Evolutionary conservation across 2,113 vertebrate genomes (phyloP), one percentile per base, ranked within the genome.

Genomic region (Pangasianodon hypophthalmus): DNA sequence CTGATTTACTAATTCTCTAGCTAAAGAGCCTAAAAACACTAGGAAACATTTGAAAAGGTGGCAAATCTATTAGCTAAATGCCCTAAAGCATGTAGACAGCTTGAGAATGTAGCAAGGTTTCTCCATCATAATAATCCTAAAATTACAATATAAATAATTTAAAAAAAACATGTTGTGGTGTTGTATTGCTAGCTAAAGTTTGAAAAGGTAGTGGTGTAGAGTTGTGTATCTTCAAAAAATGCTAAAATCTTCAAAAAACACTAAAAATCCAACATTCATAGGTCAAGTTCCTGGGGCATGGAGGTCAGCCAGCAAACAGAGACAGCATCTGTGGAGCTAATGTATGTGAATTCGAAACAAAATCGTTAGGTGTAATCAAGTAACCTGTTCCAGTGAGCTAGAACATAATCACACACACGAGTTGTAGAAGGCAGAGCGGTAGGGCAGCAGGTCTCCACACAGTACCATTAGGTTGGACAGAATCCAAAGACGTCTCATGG

Each of bases 291-390:
- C n/a, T 19, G 54, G 81, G 86, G 85, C 86, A 69, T 54, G 32
- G 37, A 86, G 89, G 89, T 88, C 64, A 69, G 26, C 13, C 19
- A n/a, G 44, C 84, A 88, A 84, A 84, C 32, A 83, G 86, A 90
- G 75, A 52, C 37, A 16, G 83, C 50, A 41, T 58, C 82, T 87
- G 87, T 60, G 52, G 24, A 80, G 82, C 67, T 92, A 24, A 79
- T 62, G 54, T 48, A 64, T 75, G 58, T 41, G n/a, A 62, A 37
- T 50, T 67, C 29, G 26, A 71, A 88, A 69, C 67, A 9, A 79
- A 80, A 62, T 85, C 18, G 86, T 92, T 90, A 84, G 48, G 37
- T 77, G 75, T 84, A 88, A 89, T 84, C 77, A 87, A 89, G 84
- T 48, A 37, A 60, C 64, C 46, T n/a, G 26, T 50, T 89, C 44